Base-by-base conservation (phyloP, 2,797 vertebrate genomes). In the Heteromormyrus szaboi region DNA sequence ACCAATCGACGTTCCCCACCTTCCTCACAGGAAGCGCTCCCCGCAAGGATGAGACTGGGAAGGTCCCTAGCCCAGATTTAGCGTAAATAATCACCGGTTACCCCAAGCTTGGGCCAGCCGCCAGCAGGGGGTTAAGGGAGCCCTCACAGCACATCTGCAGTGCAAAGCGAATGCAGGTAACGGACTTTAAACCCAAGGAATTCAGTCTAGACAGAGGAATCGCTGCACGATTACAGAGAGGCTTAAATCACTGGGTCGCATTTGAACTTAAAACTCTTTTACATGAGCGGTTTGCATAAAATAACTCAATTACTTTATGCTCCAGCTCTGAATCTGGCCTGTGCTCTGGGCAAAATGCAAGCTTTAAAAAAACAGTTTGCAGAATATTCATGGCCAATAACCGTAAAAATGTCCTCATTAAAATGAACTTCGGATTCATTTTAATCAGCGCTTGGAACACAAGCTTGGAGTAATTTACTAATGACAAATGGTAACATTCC, bases 351-450 rank as follows among this genome's bases (percentile, higher is more conserved):
- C 93, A 92, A 92, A 93, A 83, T 2, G 19, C 41, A n/a, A 83
- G 79, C 33, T 83, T 9, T 41, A 83, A 85, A 92, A 90, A 91
- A 59, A 90, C 46, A 91, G 89, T 94, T 92, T 93, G 93, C 91
- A 91, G 94, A 95, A 93, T 89, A 93, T 92, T 93, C 93, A 93
- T 93, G 89, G 92, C 93, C 94, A 95, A 92, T 92, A 93, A 94
- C 94, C 95, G 92, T 95, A 95, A 95, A 95, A 95, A 94, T 92
- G 91, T 92, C 92, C 93, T 95, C 94, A 95, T 96, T 96, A 95
- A 94, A 95, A 95, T 89, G 92, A 92, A 92, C 93, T 94, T 95
- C 90, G 91, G 91, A 94, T 93, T 94, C 90, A 94, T 94, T 93
- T 89, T 89, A 93, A 91, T 92, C 91, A 91, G 93, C 87, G 93